A percentile compares a stretch with the other conserved stretches of the same genome.
Evolutionary conservation across 2,888 invertebrate species (phyloP).

Genomic region (Harpagoxenus sublaevis): DNA sequence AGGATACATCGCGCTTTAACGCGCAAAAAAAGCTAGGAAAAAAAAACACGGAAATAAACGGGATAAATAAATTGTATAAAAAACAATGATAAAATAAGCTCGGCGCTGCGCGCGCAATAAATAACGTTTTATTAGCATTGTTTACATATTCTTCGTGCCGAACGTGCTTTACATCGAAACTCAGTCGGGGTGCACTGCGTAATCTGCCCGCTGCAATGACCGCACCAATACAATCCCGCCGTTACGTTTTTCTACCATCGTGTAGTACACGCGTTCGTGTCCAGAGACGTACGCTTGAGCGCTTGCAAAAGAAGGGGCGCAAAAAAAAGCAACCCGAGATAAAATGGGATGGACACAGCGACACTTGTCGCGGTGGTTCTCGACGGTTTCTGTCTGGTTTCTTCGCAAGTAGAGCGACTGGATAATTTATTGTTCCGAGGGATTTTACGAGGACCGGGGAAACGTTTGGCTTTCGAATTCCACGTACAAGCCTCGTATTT

Average conservation of each 20-base stretch:
- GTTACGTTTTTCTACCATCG: constrained; percentile 53
- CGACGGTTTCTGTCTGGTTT: constrained; percentile 52
- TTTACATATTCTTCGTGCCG: constrained; percentile 57
- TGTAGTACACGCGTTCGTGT: constrained; percentile 32
- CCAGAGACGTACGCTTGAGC: constrained; percentile 36
- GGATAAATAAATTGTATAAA: constrained; percentile 53
- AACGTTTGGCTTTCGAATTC: constrained; percentile 52
- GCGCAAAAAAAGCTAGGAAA: constrained; percentile 4
- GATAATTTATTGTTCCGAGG: constrained; percentile 66
- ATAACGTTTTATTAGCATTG: constrained; percentile 58
- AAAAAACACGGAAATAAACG: constrained; percentile 48
- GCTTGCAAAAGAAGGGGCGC: constrained; percentile 18
- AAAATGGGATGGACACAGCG: constrained; percentile 46
- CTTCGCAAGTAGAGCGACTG: constrained; percentile 54
- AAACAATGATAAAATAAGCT: constrained; percentile 57
- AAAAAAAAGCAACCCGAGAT: constrained; percentile 53
- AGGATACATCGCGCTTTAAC: constrained; percentile 52
- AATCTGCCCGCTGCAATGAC: constrained; percentile 44
- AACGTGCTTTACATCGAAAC: constrained; percentile 58
- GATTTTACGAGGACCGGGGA: constrained; percentile 47
- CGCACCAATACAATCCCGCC: constrained; percentile 38
- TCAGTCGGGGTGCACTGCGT: constrained; percentile 31
- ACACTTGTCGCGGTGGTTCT: constrained; percentile 53
- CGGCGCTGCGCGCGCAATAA: constrained; percentile 50
- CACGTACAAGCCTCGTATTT: constrained; percentile 48